These are phyloP conservation scores for Struthio camelus DNA, from an alignment of 2,113 vertebrate genomes.

Conservation along the genomic window DNA sequence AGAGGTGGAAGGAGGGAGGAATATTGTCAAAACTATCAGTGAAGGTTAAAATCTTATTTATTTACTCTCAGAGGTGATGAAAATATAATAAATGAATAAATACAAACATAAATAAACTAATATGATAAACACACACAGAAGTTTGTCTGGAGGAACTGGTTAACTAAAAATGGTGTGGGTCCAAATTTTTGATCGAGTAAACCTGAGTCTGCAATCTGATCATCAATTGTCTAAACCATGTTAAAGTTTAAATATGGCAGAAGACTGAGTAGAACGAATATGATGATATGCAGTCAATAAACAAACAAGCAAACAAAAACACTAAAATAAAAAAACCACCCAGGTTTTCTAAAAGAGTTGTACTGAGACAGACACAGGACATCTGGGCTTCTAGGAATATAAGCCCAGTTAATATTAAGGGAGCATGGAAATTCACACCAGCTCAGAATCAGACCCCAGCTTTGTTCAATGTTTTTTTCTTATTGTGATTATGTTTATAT, in stretches of 20 bases:
- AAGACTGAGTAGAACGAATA: background rate
- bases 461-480: background rate
- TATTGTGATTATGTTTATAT: background rate
- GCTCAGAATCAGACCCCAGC: background rate
- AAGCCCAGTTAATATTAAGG: background rate
- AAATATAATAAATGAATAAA: background rate
- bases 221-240: background rate
- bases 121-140: background rate
- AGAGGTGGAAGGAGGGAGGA: background rate
- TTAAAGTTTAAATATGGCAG: background rate
- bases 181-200: background rate
- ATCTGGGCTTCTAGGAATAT: background rate
- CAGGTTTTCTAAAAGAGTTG: background rate
- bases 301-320: background rate
- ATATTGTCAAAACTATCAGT: background rate
- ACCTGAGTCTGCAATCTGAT: background rate
- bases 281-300: background rate
- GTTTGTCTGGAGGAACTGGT: background rate
- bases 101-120: background rate
- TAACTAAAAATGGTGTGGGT: background rate
- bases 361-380: background rate
- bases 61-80: background rate
- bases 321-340: rapidly evolving
- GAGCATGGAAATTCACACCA: background rate
- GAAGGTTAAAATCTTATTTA: background rate